These are phyloP conservation scores for Mesaphorura yosii DNA, from an alignment of 1,140 invertebrate genomes.

Conservation along the genomic window DNA sequence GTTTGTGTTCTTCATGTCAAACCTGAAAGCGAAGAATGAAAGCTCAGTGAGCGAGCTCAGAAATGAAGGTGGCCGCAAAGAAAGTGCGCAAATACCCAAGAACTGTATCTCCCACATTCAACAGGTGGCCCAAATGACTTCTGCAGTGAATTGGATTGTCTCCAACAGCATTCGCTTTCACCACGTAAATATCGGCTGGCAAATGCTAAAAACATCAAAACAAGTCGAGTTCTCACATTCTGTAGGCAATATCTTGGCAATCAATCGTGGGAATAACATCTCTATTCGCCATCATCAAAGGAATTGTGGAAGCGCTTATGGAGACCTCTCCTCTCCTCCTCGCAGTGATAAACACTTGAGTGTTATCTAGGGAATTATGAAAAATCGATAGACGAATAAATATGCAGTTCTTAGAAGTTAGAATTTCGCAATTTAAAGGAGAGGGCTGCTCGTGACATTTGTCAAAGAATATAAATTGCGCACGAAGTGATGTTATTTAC, in stretches of 20 bases:
- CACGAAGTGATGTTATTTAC: too few species aligned
- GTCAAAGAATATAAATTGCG: too few species aligned
- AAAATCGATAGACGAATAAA: neutral
- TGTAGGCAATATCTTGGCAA: too few species aligned
- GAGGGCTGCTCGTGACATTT: too few species aligned
- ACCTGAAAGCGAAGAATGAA: slow-evolving; percentile 44
- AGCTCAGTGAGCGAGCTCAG: neutral
- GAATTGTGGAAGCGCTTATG: neutral
- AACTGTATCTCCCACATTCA: slow-evolving; percentile 85
- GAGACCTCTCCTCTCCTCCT: neutral
- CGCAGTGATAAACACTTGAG: neutral
- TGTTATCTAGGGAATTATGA: neutral
- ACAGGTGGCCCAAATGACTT: slow-evolving; percentile 86
- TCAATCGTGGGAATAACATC: neutral
- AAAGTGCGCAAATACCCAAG: slow-evolving; percentile 52
- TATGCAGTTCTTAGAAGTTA: neutral
- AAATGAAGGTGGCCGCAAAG: slow-evolving; percentile 6
- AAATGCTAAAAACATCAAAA: slow-evolving; percentile 51
- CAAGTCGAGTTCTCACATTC: too few species aligned
- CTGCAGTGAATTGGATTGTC: slow-evolving; percentile 71
- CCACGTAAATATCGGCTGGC: slow-evolving; percentile 86
- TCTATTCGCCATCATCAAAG: neutral
- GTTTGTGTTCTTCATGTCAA: slow-evolving; percentile 77
- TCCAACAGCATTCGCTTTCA: slow-evolving; percentile 70
- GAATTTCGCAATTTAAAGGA: neutral